phyloP scores from a whole-genome alignment of 2,113 vertebrate species.

The Stictonetta naevosa region DNA sequence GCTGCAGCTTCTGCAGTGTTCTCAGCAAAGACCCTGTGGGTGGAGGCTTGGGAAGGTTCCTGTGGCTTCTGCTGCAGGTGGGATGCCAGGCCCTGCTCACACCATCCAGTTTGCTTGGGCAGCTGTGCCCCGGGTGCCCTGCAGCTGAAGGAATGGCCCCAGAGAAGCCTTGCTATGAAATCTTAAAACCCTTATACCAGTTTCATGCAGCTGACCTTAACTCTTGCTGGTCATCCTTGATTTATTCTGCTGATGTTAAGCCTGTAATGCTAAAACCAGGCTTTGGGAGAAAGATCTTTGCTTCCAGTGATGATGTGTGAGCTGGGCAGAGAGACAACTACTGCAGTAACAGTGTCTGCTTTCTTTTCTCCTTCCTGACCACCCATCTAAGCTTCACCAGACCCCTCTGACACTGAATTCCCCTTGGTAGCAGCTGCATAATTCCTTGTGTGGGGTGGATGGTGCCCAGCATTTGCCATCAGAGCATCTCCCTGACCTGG shows the following conservation, averaged over 20 bases:
- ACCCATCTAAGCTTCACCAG: neutral
- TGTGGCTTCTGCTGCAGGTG: neutral
- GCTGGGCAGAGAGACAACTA: neutral
- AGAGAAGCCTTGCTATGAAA: neutral
- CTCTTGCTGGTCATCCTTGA: neutral
- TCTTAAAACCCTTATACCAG: neutral
- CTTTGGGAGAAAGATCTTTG: neutral
- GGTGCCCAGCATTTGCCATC: neutral
- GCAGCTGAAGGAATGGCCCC: neutral
- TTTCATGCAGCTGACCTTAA: neutral
- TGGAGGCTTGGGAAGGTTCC: neutral
- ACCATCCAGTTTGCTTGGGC: accelerated
- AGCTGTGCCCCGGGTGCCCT: accelerated
- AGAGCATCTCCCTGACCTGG: neutral
- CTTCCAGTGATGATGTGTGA: neutral
- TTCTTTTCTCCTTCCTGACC: neutral
- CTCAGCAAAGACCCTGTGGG: accelerated
- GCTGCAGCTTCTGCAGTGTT: neutral
- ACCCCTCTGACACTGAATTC: neutral
- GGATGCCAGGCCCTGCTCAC: accelerated
- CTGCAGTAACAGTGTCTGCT: neutral
- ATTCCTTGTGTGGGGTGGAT: neutral
- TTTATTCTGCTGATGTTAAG: neutral
- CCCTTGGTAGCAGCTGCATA: neutral
- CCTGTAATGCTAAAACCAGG: neutral